Evolutionary conservation across 2,113 vertebrate genomes (phyloP).

Genomic region (Calonectris borealis): DNA sequence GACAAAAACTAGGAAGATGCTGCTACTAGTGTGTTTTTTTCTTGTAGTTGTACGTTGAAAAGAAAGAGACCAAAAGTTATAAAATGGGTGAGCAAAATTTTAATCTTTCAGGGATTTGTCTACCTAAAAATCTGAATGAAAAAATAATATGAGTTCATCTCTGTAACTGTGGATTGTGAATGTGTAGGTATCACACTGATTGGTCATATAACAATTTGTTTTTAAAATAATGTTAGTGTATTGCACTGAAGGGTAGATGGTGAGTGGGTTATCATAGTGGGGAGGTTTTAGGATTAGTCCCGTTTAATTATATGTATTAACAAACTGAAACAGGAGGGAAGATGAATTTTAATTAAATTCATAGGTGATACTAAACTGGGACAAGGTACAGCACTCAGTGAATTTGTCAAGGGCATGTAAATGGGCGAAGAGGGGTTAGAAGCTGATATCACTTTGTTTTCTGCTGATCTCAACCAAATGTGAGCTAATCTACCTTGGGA

Average conservation of each 20-base stretch:
- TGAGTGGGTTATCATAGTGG: neutral
- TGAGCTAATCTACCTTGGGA: neutral
- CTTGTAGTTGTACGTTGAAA: neutral
- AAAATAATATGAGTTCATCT: neutral
- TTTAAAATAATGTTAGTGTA: neutral
- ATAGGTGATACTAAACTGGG: neutral
- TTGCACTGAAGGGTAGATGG: neutral
- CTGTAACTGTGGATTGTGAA: neutral
- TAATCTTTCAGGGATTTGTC: neutral
- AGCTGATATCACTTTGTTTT: neutral
- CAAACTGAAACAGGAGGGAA: neutral
- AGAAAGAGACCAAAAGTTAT: neutral
- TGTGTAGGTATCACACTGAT: neutral
- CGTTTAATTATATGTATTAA: neutral
- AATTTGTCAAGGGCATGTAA: neutral
- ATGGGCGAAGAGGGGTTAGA: neutral
- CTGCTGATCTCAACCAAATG: neutral
- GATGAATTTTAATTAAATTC: neutral
- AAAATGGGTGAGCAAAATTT: neutral
- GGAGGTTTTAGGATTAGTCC: neutral
- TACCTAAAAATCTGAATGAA: neutral
- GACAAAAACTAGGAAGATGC: neutral
- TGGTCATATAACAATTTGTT: neutral
- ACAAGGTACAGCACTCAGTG: neutral
- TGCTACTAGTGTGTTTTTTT: neutral